Conservation (phyloP, 2,113 vertebrate genomes). For the Falco punctatus region DNA sequence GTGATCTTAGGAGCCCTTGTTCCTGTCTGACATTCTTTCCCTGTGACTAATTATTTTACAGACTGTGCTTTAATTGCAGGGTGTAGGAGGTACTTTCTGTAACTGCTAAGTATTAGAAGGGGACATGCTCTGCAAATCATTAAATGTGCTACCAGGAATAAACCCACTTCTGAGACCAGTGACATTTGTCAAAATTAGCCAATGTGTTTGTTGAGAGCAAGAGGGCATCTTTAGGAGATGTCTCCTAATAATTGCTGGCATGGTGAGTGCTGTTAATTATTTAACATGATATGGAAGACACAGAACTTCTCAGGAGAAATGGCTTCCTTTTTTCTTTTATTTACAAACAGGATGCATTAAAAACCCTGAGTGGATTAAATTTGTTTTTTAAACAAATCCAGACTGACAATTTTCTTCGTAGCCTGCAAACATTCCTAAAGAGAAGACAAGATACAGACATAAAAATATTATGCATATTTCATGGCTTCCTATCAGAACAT, state of each 20-base stretch:
- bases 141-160: conserved; percentile 63
- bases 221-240: conserved; percentile 40
- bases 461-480: conserved; percentile 60
- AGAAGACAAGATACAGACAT: conserved; percentile 6
- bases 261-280: conserved; percentile 80
- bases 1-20: conserved; percentile 52
- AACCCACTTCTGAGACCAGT: conserved; percentile 55
- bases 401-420: conserved; percentile 2
- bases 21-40: conserved; percentile 58
- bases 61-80: conserved; percentile 66
- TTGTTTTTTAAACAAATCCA: conserved; percentile 52
- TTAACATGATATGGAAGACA: conserved; percentile 55
- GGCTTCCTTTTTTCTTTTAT: conserved; percentile 16
- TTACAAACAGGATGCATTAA: conserved; percentile 68
- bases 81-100: conserved; percentile 68
- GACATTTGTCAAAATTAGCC: conserved; percentile 67
- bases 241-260: conserved; percentile 53
- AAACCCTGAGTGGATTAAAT: conserved; percentile 52
- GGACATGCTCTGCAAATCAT: conserved; percentile 70
- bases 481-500: conserved; percentile 17
- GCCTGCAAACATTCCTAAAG: conserved; percentile 7
- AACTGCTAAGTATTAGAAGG: conserved; percentile 52
- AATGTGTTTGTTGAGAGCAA: conserved; percentile 62
- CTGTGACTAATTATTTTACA: conserved; percentile 74
- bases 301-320: conserved; percentile 57